Evolutionary conservation across 2,113 vertebrate species (phyloP), one percentile per base, ranked within the genome.

Genomic region (Zootoca vivipara): DNA sequence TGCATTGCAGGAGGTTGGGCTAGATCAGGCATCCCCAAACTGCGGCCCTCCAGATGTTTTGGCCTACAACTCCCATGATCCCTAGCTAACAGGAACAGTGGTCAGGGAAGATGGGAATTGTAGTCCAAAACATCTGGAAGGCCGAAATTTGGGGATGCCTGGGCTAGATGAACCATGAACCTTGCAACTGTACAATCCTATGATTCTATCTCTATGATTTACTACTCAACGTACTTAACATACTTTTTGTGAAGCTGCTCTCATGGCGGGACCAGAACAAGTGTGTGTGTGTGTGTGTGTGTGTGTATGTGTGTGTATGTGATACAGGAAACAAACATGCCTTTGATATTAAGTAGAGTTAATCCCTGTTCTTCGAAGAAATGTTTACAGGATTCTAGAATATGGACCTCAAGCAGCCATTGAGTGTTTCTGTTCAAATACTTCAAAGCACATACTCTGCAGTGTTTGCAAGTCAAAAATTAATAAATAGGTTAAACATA

Each of bases 401-500:
- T 78, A 89, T 22, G 33, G 52, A 89, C 79, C 5, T n/a, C 77
- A 91, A 0, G 0, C 52, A 90, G 75, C 67, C 85, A 83, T 42
- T 58, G 52, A 93, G 38, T 38, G 83, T 85, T 87, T 93, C 88
- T 0, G 0, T 78, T 90, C 13, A 35, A 86, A 90, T 67, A 75
- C 33, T 92, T 86, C 88, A 89, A 87, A 90, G 64, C 83, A 91
- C 42, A 92, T 89, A 93, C 65, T 82, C 70, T 87, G 92, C 42
- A 78, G 83, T 92, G 90, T 87, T 77, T 64, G 72, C 77, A 78
- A 40, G 83, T 94, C 89, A 85, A 90, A 95, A 91, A 91, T 92
- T 88, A 93, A 89, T 90, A 94, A 94, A 93, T 86, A 91, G 87
- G 86, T 75, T 85, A 81, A 86, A 78, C 30, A 89, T 40, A 93